Base-by-base conservation (phyloP, 2,888 invertebrate genomes). In the Melanostoma mellinum region DNA sequence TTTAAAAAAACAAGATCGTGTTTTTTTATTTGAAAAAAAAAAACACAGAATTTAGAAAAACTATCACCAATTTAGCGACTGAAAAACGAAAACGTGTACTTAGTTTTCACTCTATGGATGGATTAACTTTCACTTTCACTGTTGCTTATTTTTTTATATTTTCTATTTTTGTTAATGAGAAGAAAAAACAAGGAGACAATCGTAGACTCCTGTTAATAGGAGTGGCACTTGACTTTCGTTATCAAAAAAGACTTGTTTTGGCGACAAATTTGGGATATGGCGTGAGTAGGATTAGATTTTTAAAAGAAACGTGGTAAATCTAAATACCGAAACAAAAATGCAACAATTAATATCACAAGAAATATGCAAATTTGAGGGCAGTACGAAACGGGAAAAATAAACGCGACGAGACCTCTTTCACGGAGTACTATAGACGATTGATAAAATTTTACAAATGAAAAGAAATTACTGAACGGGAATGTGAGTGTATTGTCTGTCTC, bases 191-290 rank as follows among this genome's bases (percentile, higher is more conserved):
- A 63, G 53, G 46, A 73, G 68, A 73, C 73, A 4, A 63, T n/a
- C 9, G 48, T 33, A 30, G 46, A 48, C 35, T 63, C 44, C 33
- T 32, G 6, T 10, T 77, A 73, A 63, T 78, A 84, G 84, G 84
- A 84, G 84, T 84, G 84, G 84, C 84, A 84, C 84, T 84, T 71
- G 65, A 48, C 65, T 55, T 71, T 76, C 61, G 55, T 50, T 69
- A 68, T 36, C 30, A 74, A 65, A 72, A 33, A 33, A 68, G 36
- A 10, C 35, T 69, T 9, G 36, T 35, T 40, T 38, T n/a, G 35
- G 33, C 40, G 9, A 36, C 20, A 52, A 3, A 10, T 6, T 32
- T 32, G 32, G 4, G 4, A 30, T 40, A 32, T 20, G 20, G 20
- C 20, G 20, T 20, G 20, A 20, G 20, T 20, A 20, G 20, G 20